Percentiles rank a stretch among this genome's conserved stretches.
Conservation (phyloP, 2,113 vertebrate species). For the Epinephelus cyanopodus region DNA sequence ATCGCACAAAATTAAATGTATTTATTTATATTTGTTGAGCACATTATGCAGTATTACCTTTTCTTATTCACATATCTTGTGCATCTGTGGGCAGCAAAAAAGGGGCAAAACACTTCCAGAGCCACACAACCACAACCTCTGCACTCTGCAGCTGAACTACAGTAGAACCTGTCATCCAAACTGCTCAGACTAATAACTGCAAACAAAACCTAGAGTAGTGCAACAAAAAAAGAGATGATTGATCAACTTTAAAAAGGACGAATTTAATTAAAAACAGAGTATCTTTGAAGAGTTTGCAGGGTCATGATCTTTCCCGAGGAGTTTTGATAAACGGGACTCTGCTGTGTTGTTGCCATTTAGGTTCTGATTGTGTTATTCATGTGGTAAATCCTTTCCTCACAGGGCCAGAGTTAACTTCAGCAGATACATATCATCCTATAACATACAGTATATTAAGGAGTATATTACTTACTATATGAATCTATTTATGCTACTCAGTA, state of each 20-base stretch:
- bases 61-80: background rate
- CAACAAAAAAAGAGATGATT: background rate
- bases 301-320: constrained; percentile 7
- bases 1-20: background rate
- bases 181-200: constrained; percentile 15
- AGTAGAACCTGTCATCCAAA: constrained; percentile 16
- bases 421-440: constrained; percentile 72
- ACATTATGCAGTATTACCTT: background rate
- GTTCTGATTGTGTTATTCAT: constrained; percentile 43
- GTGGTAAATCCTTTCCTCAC: constrained; percentile 50
- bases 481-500: constrained; percentile 82
- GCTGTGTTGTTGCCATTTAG: constrained; percentile 51
- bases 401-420: constrained; percentile 70
- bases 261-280: background rate
- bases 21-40: background rate
- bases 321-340: constrained; percentile 43
- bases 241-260: constrained; percentile 5
- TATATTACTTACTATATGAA: constrained; percentile 80
- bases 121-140: background rate
- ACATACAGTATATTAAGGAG: constrained; percentile 75
- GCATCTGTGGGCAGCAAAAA: constrained; percentile 9
- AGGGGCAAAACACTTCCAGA: constrained; percentile 61
- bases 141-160: constrained; percentile 17
- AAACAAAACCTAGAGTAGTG: background rate
- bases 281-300: constrained; percentile 14